Percentiles rank a stretch among this genome's conserved stretches.
Evolutionary conservation across 1,140 invertebrate genomes (phyloP).

Genomic region (Whitmania pigra): DNA sequence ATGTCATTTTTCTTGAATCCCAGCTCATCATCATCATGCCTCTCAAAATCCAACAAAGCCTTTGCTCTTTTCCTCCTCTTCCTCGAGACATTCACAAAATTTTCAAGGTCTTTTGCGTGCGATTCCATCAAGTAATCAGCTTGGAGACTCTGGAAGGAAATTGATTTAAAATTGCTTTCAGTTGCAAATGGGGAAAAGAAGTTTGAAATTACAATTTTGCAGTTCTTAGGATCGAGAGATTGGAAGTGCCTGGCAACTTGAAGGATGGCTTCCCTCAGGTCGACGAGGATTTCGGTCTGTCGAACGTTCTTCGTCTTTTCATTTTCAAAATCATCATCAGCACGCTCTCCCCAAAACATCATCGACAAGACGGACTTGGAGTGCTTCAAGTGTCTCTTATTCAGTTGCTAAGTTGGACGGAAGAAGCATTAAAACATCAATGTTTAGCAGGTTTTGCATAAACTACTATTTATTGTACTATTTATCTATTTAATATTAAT

Average conservation of each 20-base stretch:
- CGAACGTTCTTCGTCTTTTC: constrained; percentile 79
- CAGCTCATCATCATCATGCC: constrained; percentile 93
- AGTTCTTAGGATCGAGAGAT: constrained; percentile 43
- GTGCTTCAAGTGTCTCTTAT: constrained; percentile 70
- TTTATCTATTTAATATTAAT: too few species aligned
- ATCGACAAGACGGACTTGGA: constrained; percentile 79
- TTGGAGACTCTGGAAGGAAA: constrained; percentile 47
- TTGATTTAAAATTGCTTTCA: neutral
- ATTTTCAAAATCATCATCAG: constrained; percentile 56
- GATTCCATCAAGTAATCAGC: constrained; percentile 91
- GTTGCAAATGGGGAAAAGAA: neutral
- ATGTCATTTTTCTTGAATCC: constrained; percentile 97
- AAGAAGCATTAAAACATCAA: neutral
- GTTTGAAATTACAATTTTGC: constrained; percentile 33
- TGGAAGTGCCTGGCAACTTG: constrained; percentile 78
- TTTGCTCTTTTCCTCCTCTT: constrained; percentile 79
- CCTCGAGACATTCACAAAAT: constrained; percentile 68
- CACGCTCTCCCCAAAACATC: constrained; percentile 66
- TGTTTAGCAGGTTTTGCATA: neutral
- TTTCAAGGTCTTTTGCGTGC: constrained; percentile 81
- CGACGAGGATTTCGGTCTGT: constrained; percentile 83
- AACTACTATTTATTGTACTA: neutral
- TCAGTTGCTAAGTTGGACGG: constrained; percentile 39
- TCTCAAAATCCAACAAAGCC: constrained; percentile 89
- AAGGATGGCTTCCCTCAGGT: constrained; percentile 83